These are phyloP conservation scores for Drosophila aff. DNA, from an alignment of 1,140 invertebrate species.

Conservation along the genomic window DNA sequence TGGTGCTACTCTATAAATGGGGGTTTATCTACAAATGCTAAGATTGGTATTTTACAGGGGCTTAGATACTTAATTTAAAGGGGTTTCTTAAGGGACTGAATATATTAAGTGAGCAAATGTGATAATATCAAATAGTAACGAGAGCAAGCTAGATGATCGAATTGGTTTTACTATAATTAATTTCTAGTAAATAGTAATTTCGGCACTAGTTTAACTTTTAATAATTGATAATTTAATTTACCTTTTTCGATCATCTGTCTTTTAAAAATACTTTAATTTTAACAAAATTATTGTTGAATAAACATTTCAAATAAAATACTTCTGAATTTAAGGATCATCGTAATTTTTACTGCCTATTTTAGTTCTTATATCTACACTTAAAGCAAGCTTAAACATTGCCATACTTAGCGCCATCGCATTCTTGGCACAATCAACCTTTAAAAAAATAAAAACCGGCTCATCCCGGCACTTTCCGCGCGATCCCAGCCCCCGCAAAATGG, in stretches of 20 bases:
- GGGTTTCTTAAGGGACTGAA: neutral
- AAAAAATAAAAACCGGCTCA: conserved; percentile 61
- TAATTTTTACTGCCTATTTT: neutral
- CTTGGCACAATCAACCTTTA: conserved; percentile 30
- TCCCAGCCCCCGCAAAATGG: conserved; percentile 56
- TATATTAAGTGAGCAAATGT: neutral
- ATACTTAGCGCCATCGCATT: conserved; percentile 75
- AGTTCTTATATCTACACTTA: conserved; percentile 28
- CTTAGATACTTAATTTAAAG: neutral
- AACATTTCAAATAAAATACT: neutral
- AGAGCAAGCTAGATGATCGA: conserved; percentile 3
- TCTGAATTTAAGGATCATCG: neutral
- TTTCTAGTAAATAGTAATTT: neutral
- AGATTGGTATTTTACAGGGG: conserved; percentile 4
- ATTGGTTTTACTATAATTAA: neutral
- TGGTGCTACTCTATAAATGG: conserved; percentile 17
- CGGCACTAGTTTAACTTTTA: neutral
- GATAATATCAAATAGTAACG: neutral
- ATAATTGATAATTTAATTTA: too few species aligned
- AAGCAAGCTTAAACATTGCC: conserved; percentile 56
- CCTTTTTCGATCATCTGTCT: conserved; percentile 2
- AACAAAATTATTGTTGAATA: neutral
- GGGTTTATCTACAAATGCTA: neutral
- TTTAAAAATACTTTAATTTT: neutral
- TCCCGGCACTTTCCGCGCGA: neutral